These are phyloP conservation scores for Penaeus chinensis DNA, from an alignment of 1,140 invertebrate species.

Conservation along the genomic window DNA sequence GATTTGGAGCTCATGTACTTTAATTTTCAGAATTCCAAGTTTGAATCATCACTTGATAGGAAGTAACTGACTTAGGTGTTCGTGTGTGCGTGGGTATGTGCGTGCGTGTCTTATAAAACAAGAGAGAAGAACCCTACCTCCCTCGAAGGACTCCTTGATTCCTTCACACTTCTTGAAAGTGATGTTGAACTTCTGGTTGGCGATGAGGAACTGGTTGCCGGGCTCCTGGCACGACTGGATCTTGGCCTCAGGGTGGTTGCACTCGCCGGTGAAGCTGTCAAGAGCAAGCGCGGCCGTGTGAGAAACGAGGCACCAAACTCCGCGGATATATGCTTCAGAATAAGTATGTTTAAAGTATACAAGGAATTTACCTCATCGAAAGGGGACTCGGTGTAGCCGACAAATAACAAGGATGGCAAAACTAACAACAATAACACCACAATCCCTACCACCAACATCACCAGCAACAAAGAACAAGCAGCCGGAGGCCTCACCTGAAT, in stretches of 20 bases:
- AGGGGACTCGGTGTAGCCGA: no score
- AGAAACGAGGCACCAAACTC: no score
- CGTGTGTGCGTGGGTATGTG: not conserved
- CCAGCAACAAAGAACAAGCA: not conserved
- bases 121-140: conserved; percentile 72
- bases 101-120: no score
- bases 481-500: conserved; percentile 31
- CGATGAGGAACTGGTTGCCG: conserved; percentile 94
- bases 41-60: no score
- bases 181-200: conserved; percentile 97
- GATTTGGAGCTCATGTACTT: no score
- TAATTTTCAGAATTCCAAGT: no score
- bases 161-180: conserved; percentile 87
- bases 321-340: no score
- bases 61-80: no score
- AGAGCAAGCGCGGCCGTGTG: conserved; percentile 66
- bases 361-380: no score
- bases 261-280: conserved; percentile 91
- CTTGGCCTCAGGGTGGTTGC: conserved; percentile 85
- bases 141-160: conserved; percentile 75
- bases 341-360: no score
- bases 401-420: no score
- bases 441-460: not conserved
- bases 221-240: conserved; percentile 95
- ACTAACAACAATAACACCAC: not conserved